Percentiles rank a stretch among this genome's conserved stretches.
phyloP scores from a whole-genome alignment of 2,113 vertebrate species.

The Tamias sibiricus region DNA sequence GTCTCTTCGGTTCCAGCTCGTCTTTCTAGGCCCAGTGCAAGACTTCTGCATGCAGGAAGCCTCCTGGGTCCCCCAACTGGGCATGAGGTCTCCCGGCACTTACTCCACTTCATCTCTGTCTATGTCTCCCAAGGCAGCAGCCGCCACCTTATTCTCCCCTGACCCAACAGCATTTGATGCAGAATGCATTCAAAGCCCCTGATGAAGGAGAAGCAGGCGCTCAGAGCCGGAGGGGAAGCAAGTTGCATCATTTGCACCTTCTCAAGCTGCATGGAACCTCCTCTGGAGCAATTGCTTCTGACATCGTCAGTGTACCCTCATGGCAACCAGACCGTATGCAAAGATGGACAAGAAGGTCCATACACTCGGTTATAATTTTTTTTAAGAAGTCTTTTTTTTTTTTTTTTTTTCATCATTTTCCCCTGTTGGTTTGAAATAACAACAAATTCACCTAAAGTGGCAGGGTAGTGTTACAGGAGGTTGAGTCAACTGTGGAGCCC shows the following conservation, averaged over 20 bases:
- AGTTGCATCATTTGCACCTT: neutral
- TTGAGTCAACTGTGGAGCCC: too few relatives aligned
- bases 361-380: neutral
- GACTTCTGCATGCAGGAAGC: neutral
- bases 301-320: neutral
- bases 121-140: neutral
- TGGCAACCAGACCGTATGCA: fast-evolving
- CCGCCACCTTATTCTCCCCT: neutral
- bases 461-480: neutral
- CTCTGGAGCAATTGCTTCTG: neutral
- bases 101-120: neutral
- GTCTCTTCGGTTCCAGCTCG: neutral
- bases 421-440: slow-evolving; percentile 8
- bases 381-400: slow-evolving; percentile 1
- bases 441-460: neutral
- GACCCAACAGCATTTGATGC: too few relatives aligned
- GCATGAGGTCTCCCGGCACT: neutral
- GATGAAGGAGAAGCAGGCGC: neutral
- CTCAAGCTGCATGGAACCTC: neutral
- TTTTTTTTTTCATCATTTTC: neutral
- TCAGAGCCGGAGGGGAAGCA: neutral
- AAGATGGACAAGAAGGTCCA: neutral
- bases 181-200: neutral
- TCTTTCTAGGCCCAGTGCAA: neutral
- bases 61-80: neutral